These are phyloP conservation scores for Meiosimyza decipiens DNA, from an alignment of 2,888 invertebrate species.

Conservation along the genomic window DNA sequence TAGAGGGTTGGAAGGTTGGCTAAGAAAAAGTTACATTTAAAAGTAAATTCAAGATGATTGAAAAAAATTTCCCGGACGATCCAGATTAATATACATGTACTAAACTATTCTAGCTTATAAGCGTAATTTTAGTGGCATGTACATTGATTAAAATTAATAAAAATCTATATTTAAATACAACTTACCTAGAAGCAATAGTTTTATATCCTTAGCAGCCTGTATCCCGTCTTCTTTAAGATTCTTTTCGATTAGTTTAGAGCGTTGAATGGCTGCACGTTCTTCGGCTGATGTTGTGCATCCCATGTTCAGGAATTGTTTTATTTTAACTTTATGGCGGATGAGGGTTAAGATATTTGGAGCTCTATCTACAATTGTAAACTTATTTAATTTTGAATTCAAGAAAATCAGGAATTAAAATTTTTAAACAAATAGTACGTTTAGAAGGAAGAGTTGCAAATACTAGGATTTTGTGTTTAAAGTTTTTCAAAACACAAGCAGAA, in stretches of 20 bases:
- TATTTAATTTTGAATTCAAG: too few relatives aligned
- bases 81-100: too few relatives aligned
- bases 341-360: too few relatives aligned
- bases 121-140: too few relatives aligned
- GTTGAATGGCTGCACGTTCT: conserved; percentile 97
- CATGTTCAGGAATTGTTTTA: conserved; percentile 70
- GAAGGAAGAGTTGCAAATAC: too few relatives aligned
- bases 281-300: conserved; percentile 99
- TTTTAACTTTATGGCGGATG: conserved; percentile 5
- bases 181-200: conserved; percentile 95
- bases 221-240: conserved; percentile 98
- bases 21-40: too few relatives aligned
- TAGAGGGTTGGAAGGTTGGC: too few relatives aligned
- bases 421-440: not conserved
- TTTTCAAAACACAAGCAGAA: too few relatives aligned
- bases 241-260: conserved; percentile 97
- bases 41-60: too few relatives aligned
- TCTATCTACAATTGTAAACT: not conserved
- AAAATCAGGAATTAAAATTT: not conserved
- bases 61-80: too few relatives aligned
- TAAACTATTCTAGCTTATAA: too few relatives aligned
- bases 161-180: conserved; percentile 30
- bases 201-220: conserved; percentile 98
- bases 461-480: too few relatives aligned
- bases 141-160: not conserved